Evolutionary conservation across 92 coral and sea anemone genomes (phyloP).

Genomic region (Heteractis magnifica): DNA sequence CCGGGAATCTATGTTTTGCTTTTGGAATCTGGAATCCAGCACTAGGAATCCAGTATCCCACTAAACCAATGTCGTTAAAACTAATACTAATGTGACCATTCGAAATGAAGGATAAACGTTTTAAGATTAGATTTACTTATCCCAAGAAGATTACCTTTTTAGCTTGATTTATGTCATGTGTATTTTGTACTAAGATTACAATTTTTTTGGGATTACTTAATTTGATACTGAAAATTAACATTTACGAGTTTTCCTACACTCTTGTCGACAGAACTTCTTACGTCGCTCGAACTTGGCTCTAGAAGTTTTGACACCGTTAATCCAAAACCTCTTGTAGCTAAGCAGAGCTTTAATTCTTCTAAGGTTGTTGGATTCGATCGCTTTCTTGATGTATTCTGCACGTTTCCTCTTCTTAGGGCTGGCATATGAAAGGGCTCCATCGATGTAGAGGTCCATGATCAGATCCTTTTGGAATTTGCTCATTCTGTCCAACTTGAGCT

Average conservation of each 20-base stretch:
- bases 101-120: no score
- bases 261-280: neutral
- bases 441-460: neutral
- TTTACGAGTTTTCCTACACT: slow-evolving; percentile 9
- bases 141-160: neutral
- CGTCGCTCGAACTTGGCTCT: neutral
- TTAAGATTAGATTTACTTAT: no score
- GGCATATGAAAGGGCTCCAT: neutral
- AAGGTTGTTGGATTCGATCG: slow-evolving; percentile 3
- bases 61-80: no score
- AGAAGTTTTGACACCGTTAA: neutral
- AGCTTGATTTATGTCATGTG: neutral
- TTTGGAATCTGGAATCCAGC: no score
- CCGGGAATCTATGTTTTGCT: no score
- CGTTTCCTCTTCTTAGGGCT: neutral
- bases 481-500: neutral
- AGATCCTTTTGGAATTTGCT: neutral
- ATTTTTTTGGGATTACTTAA: neutral
- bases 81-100: no score
- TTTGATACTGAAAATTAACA: slow-evolving; percentile 7
- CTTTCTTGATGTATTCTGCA: neutral
- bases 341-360: slow-evolving; percentile 8
- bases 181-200: neutral
- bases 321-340: neutral
- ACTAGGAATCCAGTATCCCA: no score